Base-by-base conservation (phyloP, 2,797 vertebrate genomes). In the Clarias pachynema region DNA sequence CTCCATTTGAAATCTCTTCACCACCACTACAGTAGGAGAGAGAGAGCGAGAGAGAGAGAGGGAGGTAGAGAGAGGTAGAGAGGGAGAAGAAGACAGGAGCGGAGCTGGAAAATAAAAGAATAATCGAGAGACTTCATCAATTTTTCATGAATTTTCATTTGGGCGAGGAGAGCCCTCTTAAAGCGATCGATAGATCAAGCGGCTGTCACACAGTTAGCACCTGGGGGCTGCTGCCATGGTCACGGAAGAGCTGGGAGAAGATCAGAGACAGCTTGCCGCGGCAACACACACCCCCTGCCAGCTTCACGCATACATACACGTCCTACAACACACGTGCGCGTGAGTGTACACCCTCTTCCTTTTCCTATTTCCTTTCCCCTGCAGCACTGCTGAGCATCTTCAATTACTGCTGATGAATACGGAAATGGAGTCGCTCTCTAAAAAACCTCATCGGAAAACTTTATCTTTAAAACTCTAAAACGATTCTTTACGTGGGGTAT, bases 61-160 rank as follows among this genome's bases (percentile, higher is more conserved):
- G 15, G 44, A 84, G 69, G 49, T 82, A 84, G 86, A 91, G 89
- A 92, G 94, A 18, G 56, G 80, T 59, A 57, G 83, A 84, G 87
- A 91, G 89, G 91, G 88, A 85, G 85, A 92, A 59, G 81, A 63
- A 89, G 79, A 69, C 86, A 85, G 84, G 91, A 91, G 91, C 84
- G 85, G 84, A 57, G 75, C 91, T 92, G 72, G 69, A 80, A 91
- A 93, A 93, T 84, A 93, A 93, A 94, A 93, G 94, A 95, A 97
- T 96, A 96, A 97, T 97, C 95, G 93, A 87, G 92, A 92, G 94
- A 96, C 95, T 96, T 96, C 96, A 98, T 99, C 94, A 97, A 99
- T 98, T 96, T 98, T 99, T 98, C 95, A 98, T 98, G 96, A 96
- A 96, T 97, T 97, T 98, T 98, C 97, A 97, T 98, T 97, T 96